These are phyloP conservation scores for Litoditis marina DNA, from an alignment of 2,888 invertebrate species.

Conservation along the genomic window DNA sequence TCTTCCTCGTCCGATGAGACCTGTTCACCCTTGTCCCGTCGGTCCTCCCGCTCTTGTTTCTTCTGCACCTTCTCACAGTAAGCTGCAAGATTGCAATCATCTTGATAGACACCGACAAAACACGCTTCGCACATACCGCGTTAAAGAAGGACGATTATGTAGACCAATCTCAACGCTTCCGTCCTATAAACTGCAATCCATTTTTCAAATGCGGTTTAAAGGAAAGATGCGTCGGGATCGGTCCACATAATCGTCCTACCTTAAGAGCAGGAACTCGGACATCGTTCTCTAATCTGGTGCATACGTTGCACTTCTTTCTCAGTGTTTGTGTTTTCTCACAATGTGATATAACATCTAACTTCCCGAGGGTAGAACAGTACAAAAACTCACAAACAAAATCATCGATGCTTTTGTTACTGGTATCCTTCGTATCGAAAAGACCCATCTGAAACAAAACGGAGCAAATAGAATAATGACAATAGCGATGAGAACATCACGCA, in stretches of 20 bases:
- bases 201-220: too few relatives aligned
- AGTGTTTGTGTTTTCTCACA: too few relatives aligned
- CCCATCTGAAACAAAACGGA: conserved; percentile 8
- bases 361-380: not conserved
- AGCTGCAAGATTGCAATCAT: too few relatives aligned
- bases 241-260: too few relatives aligned
- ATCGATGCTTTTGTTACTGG: conserved; percentile 23
- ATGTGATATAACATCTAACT: not conserved
- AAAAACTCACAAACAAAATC: conserved; percentile 37
- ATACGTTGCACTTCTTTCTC: too few relatives aligned
- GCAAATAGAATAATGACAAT: too few relatives aligned
- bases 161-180: too few relatives aligned
- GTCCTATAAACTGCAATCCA: too few relatives aligned
- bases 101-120: not conserved
- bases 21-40: conserved; percentile 26
- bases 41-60: conserved; percentile 32
- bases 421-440: conserved; percentile 10
- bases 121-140: not conserved
- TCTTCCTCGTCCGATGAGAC: conserved; percentile 32
- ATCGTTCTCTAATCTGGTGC: too few relatives aligned
- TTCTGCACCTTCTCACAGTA: conserved; percentile 35
- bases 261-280: too few relatives aligned
- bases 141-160: too few relatives aligned
- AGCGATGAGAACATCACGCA: not conserved
- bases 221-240: too few relatives aligned